Evolutionary conservation across 64 coral and sea anemone species (phyloP).

Genomic region (Astreopora myriophthalma): DNA sequence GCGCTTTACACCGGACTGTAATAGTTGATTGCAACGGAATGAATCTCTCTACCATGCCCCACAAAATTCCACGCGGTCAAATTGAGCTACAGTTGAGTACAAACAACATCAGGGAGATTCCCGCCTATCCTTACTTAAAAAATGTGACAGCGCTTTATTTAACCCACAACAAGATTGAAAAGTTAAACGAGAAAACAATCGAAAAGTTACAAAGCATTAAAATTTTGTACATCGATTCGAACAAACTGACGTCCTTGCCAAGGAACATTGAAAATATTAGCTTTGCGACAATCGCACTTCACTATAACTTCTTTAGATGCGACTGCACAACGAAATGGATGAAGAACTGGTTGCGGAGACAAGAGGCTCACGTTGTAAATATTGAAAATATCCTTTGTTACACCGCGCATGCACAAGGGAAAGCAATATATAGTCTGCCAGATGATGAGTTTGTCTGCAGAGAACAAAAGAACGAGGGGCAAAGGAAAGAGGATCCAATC

Average conservation of each 20-base stretch:
- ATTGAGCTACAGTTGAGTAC: constrained; percentile 44
- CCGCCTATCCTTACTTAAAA: constrained; percentile 23
- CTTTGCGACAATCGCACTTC: constrained; percentile 18
- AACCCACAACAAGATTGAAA: constrained; percentile 47
- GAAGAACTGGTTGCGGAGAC: constrained; percentile 61
- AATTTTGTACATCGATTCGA: constrained; percentile 61
- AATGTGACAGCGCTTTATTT: constrained; percentile 51
- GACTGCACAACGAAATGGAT: constrained; percentile 74
- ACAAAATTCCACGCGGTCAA: constrained; percentile 22
- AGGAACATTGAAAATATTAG: constrained; percentile 32
- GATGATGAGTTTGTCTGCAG: constrained; percentile 66
- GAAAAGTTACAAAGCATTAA: neutral
- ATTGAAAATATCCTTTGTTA: constrained; percentile 59
- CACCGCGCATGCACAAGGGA: constrained; percentile 23
- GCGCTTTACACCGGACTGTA: constrained; percentile 21
- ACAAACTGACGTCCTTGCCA: constrained; percentile 61
- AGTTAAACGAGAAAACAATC: constrained; percentile 37
- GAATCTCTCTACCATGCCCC: constrained; percentile 41
- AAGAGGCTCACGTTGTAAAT: neutral
- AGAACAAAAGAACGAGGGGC: neutral
- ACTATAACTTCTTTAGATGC: constrained; percentile 69
- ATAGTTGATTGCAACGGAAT: constrained; percentile 48
- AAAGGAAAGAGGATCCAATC: neutral
- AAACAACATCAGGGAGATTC: constrained; percentile 54
- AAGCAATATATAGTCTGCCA: constrained; percentile 35